Percentiles rank a stretch among this genome's conserved stretches.
Conservation (phyloP, 2,888 invertebrate species). For the Timema podura region DNA sequence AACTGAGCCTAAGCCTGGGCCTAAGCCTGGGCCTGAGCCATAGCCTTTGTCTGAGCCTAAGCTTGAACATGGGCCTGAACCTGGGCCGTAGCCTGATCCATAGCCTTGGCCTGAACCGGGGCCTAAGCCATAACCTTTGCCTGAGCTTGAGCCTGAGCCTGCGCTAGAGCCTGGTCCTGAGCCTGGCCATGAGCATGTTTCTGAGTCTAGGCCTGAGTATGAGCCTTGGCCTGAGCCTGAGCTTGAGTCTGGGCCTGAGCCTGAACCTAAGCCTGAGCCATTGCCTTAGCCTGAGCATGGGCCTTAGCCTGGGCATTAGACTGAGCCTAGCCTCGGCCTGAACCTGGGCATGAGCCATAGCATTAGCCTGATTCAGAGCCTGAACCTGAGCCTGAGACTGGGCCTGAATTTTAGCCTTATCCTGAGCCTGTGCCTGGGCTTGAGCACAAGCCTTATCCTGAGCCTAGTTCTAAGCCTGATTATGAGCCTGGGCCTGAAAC, state of each 20-base stretch:
- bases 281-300: conserved; percentile 18
- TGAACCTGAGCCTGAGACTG: neutral
- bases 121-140: conserved; percentile 33
- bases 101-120: conserved; percentile 22
- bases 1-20: too few species aligned
- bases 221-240: conserved; percentile 26
- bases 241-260: conserved; percentile 33
- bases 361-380: too few species aligned
- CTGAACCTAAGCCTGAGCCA: too few species aligned
- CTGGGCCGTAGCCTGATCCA: neutral
- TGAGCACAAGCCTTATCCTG: conserved; percentile 3
- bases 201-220: conserved; percentile 32
- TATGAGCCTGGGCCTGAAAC: neutral
- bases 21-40: too few species aligned
- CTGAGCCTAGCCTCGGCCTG: neutral
- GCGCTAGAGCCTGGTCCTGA: conserved; percentile 29
- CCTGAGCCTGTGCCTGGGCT: neutral
- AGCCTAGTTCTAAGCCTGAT: neutral
- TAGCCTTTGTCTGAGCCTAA: conserved; percentile 13
- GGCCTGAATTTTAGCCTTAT: neutral
- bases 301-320: conserved; percentile 8
- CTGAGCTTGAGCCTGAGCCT: conserved; percentile 32
- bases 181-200: conserved; percentile 24
- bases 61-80: neutral
- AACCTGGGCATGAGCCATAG: too few species aligned